A percentile compares a stretch with the other conserved stretches of the same genome.
Conservation (phyloP, 2,797 vertebrate species). For the Ctenosaura bakeri region DNA sequence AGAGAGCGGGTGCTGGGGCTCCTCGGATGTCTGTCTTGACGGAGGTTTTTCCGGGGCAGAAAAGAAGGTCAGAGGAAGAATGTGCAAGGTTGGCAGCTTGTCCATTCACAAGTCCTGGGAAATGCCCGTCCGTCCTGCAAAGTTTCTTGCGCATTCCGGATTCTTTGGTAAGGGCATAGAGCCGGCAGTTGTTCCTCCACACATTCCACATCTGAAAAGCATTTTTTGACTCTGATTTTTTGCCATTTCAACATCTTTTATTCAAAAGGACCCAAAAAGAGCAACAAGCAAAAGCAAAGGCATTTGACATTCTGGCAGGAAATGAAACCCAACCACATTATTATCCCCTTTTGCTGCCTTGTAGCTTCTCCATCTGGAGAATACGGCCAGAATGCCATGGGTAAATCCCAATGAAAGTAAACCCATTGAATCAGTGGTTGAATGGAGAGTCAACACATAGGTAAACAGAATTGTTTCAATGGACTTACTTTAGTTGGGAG, state of each 20-base stretch:
- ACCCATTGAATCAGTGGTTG: no score
- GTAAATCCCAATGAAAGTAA: no score
- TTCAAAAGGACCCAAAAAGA: not conserved
- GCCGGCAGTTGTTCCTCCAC: constrained; percentile 1
- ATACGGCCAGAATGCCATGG: no score
- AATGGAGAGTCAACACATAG: no score
- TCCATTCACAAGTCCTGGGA: constrained; percentile 20
- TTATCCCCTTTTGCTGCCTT: not conserved
- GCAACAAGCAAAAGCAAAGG: not conserved
- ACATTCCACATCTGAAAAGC: constrained; percentile 35
- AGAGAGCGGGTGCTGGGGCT: not conserved
- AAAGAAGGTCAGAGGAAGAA: constrained; percentile 27
- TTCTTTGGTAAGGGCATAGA: constrained; percentile 32
- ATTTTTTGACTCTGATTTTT: not conserved
- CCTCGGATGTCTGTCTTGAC: constrained; percentile 8
- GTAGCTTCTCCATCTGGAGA: constrained; percentile 27
- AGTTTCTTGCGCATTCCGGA: not conserved
- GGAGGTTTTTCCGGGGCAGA: constrained; percentile 37
- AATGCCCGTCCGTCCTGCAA: constrained; percentile 39
- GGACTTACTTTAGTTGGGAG: no score
- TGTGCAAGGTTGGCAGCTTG: constrained; percentile 14
- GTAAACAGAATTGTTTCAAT: no score
- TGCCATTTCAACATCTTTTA: constrained; percentile 30
- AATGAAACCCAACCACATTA: constrained; percentile 29
- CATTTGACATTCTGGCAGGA: constrained; percentile 1